Percentiles rank a stretch among this genome's conserved stretches.
phyloP scores from a whole-genome alignment of 92 coral and sea anemone genomes.

The Bergia sp. region DNA sequence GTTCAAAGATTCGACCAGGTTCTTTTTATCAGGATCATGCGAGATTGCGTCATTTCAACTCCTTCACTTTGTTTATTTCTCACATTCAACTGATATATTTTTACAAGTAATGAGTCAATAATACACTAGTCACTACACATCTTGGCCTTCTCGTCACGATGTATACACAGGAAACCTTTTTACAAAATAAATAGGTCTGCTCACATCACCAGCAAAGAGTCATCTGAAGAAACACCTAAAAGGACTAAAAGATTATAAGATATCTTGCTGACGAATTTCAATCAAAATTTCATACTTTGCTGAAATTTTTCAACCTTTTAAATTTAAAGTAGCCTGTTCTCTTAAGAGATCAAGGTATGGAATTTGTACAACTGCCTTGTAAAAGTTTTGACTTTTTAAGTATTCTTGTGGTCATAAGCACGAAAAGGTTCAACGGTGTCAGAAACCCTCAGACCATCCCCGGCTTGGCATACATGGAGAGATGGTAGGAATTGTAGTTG shows the following conservation, averaged over 20 bases:
- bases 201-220: not conserved
- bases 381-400: too few species aligned
- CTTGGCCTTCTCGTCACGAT: not conserved
- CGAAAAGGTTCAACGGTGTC: not conserved
- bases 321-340: not conserved
- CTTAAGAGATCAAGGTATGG: not conserved
- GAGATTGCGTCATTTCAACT: not conserved
- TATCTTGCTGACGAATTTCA: not conserved
- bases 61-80: too few species aligned
- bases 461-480: slow-evolving; percentile 97
- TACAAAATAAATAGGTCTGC: not conserved
- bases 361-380: not conserved
- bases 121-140: not conserved
- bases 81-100: too few species aligned
- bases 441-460: slow-evolving; percentile 77
- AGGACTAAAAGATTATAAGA: not conserved
- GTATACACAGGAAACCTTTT: not conserved
- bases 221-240: not conserved
- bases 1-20: too few species aligned
- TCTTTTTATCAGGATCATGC: too few species aligned
- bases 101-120: not conserved
- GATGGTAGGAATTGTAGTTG: slow-evolving; percentile 87
- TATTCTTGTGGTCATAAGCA: too few species aligned
- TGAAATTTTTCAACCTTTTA: not conserved
- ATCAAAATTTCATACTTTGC: not conserved